phyloP scores from a whole-genome alignment of 2,113 vertebrate genomes.

The Globicephala melas region DNA sequence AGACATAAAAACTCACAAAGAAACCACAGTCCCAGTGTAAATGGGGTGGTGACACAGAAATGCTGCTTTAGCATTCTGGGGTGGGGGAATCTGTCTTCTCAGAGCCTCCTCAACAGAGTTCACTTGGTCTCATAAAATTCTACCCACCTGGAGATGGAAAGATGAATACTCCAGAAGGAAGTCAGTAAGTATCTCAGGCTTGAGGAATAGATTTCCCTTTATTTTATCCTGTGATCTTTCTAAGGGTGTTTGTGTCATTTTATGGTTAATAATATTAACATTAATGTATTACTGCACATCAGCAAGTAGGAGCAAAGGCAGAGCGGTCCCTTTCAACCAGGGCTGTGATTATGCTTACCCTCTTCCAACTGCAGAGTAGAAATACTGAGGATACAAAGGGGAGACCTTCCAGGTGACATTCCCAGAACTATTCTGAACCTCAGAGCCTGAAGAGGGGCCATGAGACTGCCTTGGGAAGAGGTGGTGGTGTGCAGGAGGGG shows the following conservation, averaged over 20 bases:
- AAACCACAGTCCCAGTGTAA: neutral
- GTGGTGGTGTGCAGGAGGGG: too few species aligned
- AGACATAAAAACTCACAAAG: slow-evolving; percentile 37
- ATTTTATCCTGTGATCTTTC: neutral
- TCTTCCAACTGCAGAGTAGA: neutral
- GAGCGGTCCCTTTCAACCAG: fast-evolving
- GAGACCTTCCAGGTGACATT: neutral
- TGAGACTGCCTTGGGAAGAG: neutral
- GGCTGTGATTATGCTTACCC: neutral
- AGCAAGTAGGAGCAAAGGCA: neutral
- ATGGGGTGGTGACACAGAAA: neutral
- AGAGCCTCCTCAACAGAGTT: neutral
- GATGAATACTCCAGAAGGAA: neutral
- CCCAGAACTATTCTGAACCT: neutral
- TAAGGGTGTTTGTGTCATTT: neutral
- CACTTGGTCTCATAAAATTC: neutral
- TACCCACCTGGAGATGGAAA: neutral
- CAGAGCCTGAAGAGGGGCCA: neutral
- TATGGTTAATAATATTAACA: neutral
- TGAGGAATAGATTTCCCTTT: neutral
- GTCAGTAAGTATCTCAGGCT: neutral
- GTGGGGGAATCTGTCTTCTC: neutral
- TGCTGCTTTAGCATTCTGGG: fast-evolving
- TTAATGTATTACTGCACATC: too few species aligned
- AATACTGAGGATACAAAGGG: neutral